Conservation (phyloP, 2,797 vertebrate genomes). For the Octomys mimax region DNA sequence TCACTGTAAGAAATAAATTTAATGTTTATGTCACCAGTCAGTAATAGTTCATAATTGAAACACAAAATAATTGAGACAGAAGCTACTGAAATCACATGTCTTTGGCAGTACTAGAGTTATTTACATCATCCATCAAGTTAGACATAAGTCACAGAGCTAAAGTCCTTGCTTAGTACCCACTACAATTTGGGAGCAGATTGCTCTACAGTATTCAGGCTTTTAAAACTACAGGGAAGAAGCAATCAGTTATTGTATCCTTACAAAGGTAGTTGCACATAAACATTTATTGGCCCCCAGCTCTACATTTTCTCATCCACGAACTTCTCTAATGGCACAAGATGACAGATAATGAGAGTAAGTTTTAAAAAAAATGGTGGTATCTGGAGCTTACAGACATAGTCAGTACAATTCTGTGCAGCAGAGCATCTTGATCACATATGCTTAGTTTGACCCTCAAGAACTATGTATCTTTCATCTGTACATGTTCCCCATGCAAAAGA, state of each 20-base stretch:
- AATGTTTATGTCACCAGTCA: neutral
- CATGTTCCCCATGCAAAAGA: neutral
- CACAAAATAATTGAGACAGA: neutral
- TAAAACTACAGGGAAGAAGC: neutral
- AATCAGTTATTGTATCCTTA: neutral
- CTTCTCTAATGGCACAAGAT: neutral
- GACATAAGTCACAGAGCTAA: neutral
- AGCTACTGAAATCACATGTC: neutral
- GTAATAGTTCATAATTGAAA: neutral
- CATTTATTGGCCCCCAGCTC: neutral
- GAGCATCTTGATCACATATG: neutral
- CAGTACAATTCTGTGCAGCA: neutral
- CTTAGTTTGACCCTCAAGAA: neutral
- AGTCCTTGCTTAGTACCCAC: neutral
- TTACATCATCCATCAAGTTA: neutral
- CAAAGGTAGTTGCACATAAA: neutral
- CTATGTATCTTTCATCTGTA: neutral
- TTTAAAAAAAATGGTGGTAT: neutral
- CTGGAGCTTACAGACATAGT: neutral
- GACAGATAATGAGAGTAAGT: neutral
- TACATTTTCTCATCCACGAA: neutral
- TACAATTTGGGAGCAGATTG: neutral
- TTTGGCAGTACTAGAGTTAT: neutral
- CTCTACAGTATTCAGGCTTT: neutral
- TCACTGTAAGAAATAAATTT: neutral